A percentile compares a stretch with the other conserved stretches of the same genome.
Evolutionary conservation across 2,113 vertebrate genomes (phyloP).

Genomic region (Aptenodytes forsteri): DNA sequence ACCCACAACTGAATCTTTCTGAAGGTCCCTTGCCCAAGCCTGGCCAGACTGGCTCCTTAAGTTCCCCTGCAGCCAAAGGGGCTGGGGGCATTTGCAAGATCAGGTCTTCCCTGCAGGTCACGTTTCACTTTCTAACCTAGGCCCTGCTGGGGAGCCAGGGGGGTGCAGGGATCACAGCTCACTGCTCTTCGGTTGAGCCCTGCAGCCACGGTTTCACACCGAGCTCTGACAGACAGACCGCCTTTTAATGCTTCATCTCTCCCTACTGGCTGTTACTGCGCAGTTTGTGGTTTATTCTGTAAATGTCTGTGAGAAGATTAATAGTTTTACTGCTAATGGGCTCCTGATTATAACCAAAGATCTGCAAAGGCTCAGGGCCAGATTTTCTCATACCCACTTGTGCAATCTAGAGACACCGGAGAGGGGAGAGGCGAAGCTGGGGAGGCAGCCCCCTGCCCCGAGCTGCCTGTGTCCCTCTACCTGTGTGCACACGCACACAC

Average conservation of each 20-base stretch:
- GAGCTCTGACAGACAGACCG: background rate
- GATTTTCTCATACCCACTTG: background rate
- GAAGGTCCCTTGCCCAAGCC: background rate
- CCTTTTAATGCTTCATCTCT: conserved; percentile 41
- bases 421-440: background rate
- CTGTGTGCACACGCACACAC: fast-evolving
- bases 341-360: conserved; percentile 26
- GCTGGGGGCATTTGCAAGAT: background rate
- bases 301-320: conserved; percentile 60
- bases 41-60: background rate
- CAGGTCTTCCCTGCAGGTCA: background rate
- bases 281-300: conserved; percentile 57
- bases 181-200: fast-evolving
- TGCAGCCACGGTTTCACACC: background rate
- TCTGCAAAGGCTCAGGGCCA: background rate
- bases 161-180: background rate
- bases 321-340: conserved; percentile 50
- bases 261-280: conserved; percentile 10
- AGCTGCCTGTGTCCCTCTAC: background rate
- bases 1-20: background rate
- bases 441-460: fast-evolving
- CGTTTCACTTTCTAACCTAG: background rate
- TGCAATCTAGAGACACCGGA: background rate
- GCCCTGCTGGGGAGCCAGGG: background rate
- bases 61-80: background rate